phyloP scores from a whole-genome alignment of 1,140 invertebrate species.

The Eulimnadia texana region DNA sequence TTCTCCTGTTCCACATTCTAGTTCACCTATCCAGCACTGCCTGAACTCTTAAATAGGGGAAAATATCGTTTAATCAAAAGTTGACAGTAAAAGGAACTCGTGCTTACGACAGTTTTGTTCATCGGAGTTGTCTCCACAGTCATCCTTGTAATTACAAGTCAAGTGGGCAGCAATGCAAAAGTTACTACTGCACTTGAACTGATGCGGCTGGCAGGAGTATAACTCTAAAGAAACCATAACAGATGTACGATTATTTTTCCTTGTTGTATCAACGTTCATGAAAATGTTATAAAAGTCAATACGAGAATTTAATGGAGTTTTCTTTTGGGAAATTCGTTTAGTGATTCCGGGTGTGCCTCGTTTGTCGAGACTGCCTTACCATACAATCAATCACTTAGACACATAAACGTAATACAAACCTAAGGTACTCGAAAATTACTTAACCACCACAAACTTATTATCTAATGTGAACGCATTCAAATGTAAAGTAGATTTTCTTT shows the following conservation, averaged over 20 bases:
- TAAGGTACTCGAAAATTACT: no score
- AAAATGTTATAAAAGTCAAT: neutral
- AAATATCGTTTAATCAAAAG: neutral
- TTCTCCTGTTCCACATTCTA: constrained; percentile 31
- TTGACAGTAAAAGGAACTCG: neutral
- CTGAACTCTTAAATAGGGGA: constrained; percentile 24
- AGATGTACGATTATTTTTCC: constrained; percentile 2
- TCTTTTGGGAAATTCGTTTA: no score
- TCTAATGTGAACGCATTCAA: no score
- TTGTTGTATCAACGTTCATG: neutral
- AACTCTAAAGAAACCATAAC: constrained; percentile 23
- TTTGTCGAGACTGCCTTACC: no score
- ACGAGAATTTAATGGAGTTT: no score
- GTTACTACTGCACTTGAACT: constrained; percentile 31
- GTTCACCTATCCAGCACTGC: constrained; percentile 30
- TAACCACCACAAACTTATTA: no score
- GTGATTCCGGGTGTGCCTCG: no score
- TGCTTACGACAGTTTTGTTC: constrained; percentile 28
- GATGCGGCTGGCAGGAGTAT: constrained; percentile 26
- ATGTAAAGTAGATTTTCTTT: no score
- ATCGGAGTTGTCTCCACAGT: constrained; percentile 32
- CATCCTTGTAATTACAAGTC: constrained; percentile 28
- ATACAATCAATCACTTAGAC: no score
- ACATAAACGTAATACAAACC: no score
- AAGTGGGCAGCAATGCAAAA: constrained; percentile 28